phyloP scores from a whole-genome alignment of 2,888 invertebrate genomes.

The Schizaphis graminum region DNA sequence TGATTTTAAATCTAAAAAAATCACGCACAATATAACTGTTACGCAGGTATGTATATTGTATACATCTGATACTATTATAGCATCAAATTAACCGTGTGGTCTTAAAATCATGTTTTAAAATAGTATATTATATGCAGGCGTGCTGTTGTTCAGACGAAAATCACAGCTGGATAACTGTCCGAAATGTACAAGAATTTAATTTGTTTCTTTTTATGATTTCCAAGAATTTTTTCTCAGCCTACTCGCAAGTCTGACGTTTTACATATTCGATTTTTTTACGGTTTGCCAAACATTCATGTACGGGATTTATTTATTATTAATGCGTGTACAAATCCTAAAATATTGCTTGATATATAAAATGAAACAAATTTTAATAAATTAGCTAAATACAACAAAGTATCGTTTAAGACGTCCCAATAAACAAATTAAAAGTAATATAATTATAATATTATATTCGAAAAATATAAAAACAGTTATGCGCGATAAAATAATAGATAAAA shows the following conservation, averaged over 20 bases:
- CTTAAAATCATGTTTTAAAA: conserved; percentile 5
- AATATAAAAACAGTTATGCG: background rate
- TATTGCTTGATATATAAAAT: background rate
- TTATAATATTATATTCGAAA: background rate
- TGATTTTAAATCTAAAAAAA: background rate
- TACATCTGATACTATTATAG: background rate
- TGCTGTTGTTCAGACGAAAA: background rate
- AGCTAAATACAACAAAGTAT: background rate
- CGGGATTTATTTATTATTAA: conserved; percentile 19
- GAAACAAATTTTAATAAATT: background rate
- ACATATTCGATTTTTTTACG: background rate
- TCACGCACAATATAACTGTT: background rate
- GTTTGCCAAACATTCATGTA: background rate
- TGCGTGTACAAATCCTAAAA: background rate
- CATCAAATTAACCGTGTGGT: background rate
- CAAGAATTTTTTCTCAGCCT: background rate
- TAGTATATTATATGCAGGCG: background rate
- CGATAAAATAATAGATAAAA: background rate
- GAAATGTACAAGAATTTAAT: background rate
- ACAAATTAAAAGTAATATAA: background rate
- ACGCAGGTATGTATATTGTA: background rate
- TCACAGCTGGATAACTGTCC: conserved; percentile 16
- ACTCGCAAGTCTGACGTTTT: background rate
- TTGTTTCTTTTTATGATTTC: conserved; percentile 34
- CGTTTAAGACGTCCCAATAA: background rate